These are phyloP conservation scores for Megamerina dolium DNA, from an alignment of 2,888 invertebrate genomes.

Conservation along the genomic window DNA sequence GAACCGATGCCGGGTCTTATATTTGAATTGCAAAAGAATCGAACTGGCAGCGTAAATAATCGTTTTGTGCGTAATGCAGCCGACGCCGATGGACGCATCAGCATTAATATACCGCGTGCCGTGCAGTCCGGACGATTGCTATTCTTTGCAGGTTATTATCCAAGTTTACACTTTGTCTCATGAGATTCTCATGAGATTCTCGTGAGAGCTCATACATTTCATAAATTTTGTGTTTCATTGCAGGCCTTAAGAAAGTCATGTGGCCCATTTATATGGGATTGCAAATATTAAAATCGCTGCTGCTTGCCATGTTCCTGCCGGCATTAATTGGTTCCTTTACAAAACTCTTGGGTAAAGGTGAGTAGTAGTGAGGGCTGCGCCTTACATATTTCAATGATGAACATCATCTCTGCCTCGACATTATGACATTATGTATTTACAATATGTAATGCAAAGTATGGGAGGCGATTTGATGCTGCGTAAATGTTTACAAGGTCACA, in stretches of 20 bases:
- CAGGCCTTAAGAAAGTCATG: constrained; percentile 76
- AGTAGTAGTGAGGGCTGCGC: constrained; percentile 16
- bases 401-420: constrained; percentile 38
- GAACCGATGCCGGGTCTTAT: constrained; percentile 36
- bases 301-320: constrained; percentile 78
- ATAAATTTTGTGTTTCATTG: constrained; percentile 44
- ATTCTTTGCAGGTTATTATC: constrained; percentile 54
- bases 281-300: constrained; percentile 74
- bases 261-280: constrained; percentile 76
- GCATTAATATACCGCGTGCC: constrained; percentile 58
- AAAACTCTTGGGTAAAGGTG: constrained; percentile 78
- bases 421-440: no score
- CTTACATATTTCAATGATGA: background rate
- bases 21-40: constrained; percentile 32
- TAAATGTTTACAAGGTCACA: no score
- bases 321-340: constrained; percentile 77
- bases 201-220: background rate
- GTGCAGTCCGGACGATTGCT: constrained; percentile 58
- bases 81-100: constrained; percentile 43
- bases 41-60: constrained; percentile 30
- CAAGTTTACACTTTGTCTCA: constrained; percentile 52
- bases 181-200: background rate
- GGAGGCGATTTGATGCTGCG: no score
- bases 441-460: no score
- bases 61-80: constrained; percentile 18